phyloP scores from a whole-genome alignment of 2,888 invertebrate genomes.

The Limnephilus lunatus region DNA sequence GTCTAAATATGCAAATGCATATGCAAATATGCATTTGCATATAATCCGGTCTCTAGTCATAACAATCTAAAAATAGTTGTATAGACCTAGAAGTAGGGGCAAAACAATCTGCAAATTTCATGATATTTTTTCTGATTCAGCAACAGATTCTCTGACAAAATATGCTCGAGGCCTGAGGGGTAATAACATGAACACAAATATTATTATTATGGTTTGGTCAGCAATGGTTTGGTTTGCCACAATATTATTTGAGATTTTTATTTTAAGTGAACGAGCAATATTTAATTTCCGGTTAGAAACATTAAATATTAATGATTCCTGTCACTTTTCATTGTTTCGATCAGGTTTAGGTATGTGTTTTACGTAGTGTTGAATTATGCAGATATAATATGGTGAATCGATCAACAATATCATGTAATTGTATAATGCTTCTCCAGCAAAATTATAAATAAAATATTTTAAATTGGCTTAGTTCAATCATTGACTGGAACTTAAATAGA shows the following conservation, averaged over 20 bases:
- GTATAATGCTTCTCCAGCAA: too few relatives aligned
- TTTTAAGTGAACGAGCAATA: neutral
- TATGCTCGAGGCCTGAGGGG: too few relatives aligned
- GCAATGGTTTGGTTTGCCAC: neutral
- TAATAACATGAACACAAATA: too few relatives aligned
- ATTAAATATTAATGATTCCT: neutral
- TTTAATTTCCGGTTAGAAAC: neutral
- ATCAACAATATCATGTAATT: neutral
- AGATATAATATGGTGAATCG: too few relatives aligned
- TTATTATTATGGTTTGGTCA: neutral
- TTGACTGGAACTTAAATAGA: neutral
- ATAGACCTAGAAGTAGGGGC: neutral
- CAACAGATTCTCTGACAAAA: neutral
- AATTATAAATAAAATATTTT: neutral
- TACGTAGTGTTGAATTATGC: neutral
- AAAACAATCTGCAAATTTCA: neutral
- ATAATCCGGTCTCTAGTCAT: too few relatives aligned
- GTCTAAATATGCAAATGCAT: too few relatives aligned
- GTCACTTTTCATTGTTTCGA: neutral
- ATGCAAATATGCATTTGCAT: too few relatives aligned
- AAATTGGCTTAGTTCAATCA: neutral
- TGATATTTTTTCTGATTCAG: neutral
- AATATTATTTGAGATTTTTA: neutral
- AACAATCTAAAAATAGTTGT: neutral
- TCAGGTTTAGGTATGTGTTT: neutral